phyloP scores from a whole-genome alignment of 2,888 invertebrate species.

The Girardia tigrina region DNA sequence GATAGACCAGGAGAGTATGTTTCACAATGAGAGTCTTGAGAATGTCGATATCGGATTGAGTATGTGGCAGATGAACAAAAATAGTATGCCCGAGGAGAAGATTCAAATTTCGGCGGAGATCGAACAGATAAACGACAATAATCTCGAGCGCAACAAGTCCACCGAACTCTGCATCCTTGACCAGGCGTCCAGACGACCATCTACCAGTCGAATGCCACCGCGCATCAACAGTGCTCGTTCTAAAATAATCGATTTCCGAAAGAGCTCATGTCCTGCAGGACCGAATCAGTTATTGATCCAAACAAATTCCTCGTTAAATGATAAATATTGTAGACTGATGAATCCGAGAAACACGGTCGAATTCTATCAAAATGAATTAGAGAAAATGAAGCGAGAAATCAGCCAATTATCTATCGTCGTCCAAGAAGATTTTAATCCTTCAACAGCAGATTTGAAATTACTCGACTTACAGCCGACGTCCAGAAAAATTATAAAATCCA shows the following conservation, averaged over 20 bases:
- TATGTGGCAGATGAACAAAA: too few relatives aligned
- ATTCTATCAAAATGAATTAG: constrained; percentile 14
- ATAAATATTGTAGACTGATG: constrained; percentile 8
- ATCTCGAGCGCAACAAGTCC: background rate
- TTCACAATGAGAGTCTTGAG: too few relatives aligned
- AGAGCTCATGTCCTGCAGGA: background rate
- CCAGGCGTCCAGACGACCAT: background rate
- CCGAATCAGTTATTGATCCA: constrained; percentile 7
- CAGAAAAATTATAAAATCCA: constrained; percentile 25
- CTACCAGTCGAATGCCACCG: background rate
- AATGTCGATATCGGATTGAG: too few relatives aligned
- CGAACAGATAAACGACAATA: background rate
- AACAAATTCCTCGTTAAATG: background rate
- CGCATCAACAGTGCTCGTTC: background rate
- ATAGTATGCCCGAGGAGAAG: background rate
- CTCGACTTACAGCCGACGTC: constrained; percentile 25
- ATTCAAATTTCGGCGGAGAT: background rate
- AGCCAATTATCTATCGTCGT: background rate
- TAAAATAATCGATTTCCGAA: background rate
- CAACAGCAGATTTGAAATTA: constrained; percentile 27
- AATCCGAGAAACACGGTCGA: constrained; percentile 3
- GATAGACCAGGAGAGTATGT: too few relatives aligned
- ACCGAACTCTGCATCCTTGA: background rate
- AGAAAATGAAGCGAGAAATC: constrained; percentile 24
- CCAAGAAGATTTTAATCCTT: constrained; percentile 25